Conservation (phyloP, 2,113 vertebrate species). For the Mixornis gularis region DNA sequence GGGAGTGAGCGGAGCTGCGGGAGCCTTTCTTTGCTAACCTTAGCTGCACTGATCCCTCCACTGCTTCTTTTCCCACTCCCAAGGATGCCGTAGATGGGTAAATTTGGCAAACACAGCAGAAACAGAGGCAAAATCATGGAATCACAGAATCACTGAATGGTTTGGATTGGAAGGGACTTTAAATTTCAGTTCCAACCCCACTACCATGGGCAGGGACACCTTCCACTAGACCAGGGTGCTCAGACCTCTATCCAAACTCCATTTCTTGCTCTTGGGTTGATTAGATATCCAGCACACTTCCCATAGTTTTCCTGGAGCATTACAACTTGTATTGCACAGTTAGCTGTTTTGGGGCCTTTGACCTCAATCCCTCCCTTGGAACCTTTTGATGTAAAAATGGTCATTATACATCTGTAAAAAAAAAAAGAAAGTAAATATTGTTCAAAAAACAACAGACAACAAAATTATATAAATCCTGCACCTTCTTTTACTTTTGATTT, state of each 20-base stretch:
- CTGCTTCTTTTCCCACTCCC: conserved; percentile 61
- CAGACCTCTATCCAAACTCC: neutral
- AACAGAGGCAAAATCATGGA: neutral
- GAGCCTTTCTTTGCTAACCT: conserved; percentile 77
- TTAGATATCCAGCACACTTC: neutral
- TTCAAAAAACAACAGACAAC: neutral
- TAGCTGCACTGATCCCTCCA: conserved; percentile 71
- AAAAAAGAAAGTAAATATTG: neutral
- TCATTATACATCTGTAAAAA: neutral
- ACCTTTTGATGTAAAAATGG: neutral
- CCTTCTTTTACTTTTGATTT: neutral
- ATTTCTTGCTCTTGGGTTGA: neutral
- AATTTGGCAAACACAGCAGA: conserved; percentile 39
- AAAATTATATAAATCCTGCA: neutral
- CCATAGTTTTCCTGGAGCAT: neutral
- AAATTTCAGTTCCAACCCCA: neutral
- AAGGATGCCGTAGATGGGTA: conserved; percentile 44
- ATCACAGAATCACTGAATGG: rapidly evolving
- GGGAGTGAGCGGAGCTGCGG: conserved; percentile 49
- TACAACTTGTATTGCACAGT: neutral
- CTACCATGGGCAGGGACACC: neutral
- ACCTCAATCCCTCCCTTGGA: neutral
- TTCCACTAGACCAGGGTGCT: neutral
- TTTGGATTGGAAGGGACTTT: neutral
- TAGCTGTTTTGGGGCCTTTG: neutral